Percentiles rank a stretch among this genome's conserved stretches.
Conservation (phyloP, 2,888 invertebrate genomes). For the Allygus modestus region DNA sequence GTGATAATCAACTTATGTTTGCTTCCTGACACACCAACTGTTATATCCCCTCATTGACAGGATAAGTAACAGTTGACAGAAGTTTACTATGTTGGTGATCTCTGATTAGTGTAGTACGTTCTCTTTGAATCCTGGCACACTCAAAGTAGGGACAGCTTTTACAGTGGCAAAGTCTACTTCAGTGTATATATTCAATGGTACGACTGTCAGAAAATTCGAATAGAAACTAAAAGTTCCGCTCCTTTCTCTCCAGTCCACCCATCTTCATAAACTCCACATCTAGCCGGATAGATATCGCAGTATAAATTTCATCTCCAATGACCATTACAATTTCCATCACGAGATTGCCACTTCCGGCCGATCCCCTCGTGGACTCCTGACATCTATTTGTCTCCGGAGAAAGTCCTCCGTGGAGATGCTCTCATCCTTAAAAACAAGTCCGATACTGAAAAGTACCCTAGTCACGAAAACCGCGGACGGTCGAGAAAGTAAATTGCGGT, state of each 20-base stretch:
- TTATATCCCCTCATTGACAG: too few species aligned
- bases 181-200: too few species aligned
- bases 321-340: not conserved
- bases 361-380: not conserved
- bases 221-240: not conserved
- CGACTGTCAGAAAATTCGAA: not conserved
- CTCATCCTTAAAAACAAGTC: slow-evolving; percentile 46
- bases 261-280: slow-evolving; percentile 18
- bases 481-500: slow-evolving; percentile 39
- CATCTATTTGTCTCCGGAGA: slow-evolving; percentile 43
- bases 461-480: slow-evolving; percentile 56
- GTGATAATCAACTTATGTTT: too few species aligned
- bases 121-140: too few species aligned
- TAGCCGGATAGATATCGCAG: not conserved
- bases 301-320: slow-evolving; percentile 25
- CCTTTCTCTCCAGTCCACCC: slow-evolving; percentile 5
- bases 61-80: too few species aligned
- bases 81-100: too few species aligned
- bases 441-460: slow-evolving; percentile 41
- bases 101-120: too few species aligned
- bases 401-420: slow-evolving; percentile 30
- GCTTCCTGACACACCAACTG: too few species aligned
- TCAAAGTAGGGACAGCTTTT: too few species aligned
- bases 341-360: slow-evolving; percentile 29
- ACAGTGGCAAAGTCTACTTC: too few species aligned